Evolutionary conservation across 2,888 invertebrate species (phyloP).

Genomic region (Macrophya annulata): DNA sequence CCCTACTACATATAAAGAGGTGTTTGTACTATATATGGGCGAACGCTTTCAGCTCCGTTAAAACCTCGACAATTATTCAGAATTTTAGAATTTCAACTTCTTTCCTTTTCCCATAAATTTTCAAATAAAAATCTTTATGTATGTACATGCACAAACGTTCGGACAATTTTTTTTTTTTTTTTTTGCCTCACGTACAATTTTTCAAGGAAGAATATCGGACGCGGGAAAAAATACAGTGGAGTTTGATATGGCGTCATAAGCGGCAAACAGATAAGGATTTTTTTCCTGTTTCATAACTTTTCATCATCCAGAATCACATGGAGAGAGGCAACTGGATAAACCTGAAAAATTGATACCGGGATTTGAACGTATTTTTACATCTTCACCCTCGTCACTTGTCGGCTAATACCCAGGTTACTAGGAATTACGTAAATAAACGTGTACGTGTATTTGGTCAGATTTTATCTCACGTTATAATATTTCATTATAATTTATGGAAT

Average conservation of each 20-base stretch:
- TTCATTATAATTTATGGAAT: not conserved
- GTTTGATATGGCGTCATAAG: not conserved
- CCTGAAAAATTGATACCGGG: not conserved
- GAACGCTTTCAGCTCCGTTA: not conserved
- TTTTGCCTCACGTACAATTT: not conserved
- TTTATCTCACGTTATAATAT: not conserved
- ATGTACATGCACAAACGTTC: too few species aligned
- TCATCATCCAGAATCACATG: too few species aligned
- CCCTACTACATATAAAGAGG: not conserved
- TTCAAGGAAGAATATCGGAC: not conserved
- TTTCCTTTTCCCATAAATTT: not conserved
- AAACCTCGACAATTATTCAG: not conserved
- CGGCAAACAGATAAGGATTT: not conserved
- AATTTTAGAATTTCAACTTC: not conserved
- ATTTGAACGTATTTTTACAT: slow-evolving; percentile 6
- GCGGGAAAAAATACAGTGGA: not conserved
- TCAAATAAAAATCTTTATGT: too few species aligned
- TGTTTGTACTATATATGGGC: not conserved
- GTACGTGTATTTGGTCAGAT: not conserved
- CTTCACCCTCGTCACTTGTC: slow-evolving; percentile 7
- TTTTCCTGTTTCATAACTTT: not conserved
- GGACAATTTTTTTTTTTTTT: not conserved
- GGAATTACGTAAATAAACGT: slow-evolving; percentile 32
- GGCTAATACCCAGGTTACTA: slow-evolving; percentile 16
- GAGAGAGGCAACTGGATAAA: not conserved